phyloP scores from a whole-genome alignment of 1,140 invertebrate genomes.

The Zaprionus capensis region DNA sequence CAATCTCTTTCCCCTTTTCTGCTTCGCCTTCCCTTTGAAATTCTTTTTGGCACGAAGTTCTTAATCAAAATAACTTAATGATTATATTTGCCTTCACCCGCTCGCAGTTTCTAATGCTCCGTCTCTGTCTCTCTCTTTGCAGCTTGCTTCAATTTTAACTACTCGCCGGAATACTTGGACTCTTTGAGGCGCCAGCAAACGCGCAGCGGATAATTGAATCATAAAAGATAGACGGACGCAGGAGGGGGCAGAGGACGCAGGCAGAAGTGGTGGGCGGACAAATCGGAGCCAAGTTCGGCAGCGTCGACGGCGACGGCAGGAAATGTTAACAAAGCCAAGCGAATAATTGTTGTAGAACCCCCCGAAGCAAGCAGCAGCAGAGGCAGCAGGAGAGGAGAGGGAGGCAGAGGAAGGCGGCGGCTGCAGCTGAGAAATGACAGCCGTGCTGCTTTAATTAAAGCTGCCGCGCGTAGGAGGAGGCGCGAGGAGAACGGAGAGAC shows the following conservation, averaged over 20 bases:
- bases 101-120: conserved; percentile 45
- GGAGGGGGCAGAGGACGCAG: conserved; percentile 7
- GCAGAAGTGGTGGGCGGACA: conserved; percentile 20
- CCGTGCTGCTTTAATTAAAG: conserved; percentile 77
- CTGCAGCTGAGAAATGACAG: conserved; percentile 75
- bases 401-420: conserved; percentile 8
- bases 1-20: neutral
- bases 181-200: conserved; percentile 56
- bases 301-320: conserved; percentile 19
- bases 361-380: conserved; percentile 5
- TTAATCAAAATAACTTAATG: conserved; percentile 83
- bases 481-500: conserved; percentile 33
- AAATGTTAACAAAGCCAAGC: conserved; percentile 77
- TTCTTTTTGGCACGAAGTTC: conserved; percentile 63
- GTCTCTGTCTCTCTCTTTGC: conserved; percentile 27
- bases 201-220: conserved; percentile 77
- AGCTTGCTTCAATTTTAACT: conserved; percentile 61
- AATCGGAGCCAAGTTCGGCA: conserved; percentile 42
- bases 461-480: conserved; percentile 47
- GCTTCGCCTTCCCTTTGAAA: conserved; percentile 10
- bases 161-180: conserved; percentile 38
- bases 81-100: conserved; percentile 73
- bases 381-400: neutral
- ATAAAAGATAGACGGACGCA: conserved; percentile 49
- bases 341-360: conserved; percentile 71